phyloP scores from a whole-genome alignment of 2,113 vertebrate species.

The Calonectris borealis region DNA sequence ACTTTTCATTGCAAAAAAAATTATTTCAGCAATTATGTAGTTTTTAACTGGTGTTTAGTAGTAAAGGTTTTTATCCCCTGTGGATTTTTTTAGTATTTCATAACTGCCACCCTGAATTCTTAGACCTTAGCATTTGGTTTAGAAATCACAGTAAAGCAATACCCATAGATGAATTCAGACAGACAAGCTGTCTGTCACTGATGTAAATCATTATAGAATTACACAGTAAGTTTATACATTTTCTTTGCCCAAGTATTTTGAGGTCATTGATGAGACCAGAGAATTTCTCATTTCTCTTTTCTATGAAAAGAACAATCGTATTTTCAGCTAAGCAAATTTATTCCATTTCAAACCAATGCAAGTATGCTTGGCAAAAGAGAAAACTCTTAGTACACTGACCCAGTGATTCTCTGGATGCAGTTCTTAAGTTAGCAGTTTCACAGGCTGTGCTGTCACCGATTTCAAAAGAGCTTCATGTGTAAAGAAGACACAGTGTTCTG shows the following conservation, averaged over 20 bases:
- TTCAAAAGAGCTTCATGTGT: neutral
- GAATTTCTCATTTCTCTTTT: slow-evolving; percentile 43
- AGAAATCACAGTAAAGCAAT: neutral
- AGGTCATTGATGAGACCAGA: slow-evolving; percentile 33
- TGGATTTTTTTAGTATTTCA: slow-evolving; percentile 50
- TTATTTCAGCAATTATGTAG: slow-evolving; percentile 73
- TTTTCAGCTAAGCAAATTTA: slow-evolving; percentile 32
- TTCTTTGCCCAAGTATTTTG: slow-evolving; percentile 58
- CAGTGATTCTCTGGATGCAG: neutral
- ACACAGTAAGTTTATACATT: slow-evolving; percentile 60
- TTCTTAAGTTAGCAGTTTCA: neutral
- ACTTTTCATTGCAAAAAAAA: slow-evolving; percentile 57
- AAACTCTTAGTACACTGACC: neutral
- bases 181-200: slow-evolving; percentile 56
- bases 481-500: neutral
- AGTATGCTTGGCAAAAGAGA: neutral
- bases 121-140: slow-evolving; percentile 53
- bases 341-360: neutral
- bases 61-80: slow-evolving; percentile 38
- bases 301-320: slow-evolving; percentile 12
- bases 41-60: slow-evolving; percentile 66
- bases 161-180: slow-evolving; percentile 44
- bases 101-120: slow-evolving; percentile 40
- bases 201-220: slow-evolving; percentile 65
- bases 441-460: neutral